These are phyloP conservation scores for Neogobius melanostomus DNA, from an alignment of 2,113 vertebrate genomes.

Conservation along the genomic window DNA sequence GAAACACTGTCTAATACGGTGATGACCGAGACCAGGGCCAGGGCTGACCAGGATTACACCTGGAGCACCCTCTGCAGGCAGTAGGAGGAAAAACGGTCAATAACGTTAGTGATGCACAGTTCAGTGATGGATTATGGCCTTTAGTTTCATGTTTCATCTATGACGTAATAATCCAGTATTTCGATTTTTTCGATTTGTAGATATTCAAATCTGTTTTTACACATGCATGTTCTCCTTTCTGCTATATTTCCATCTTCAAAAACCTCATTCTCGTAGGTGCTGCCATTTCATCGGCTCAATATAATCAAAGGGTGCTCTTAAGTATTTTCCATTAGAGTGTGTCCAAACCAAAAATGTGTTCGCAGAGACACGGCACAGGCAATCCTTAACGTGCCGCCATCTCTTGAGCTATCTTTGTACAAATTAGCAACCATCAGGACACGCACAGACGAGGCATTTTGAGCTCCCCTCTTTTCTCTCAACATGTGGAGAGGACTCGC, in stretches of 20 bases:
- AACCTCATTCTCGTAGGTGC: conserved; percentile 21
- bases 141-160: no score
- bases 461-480: conserved; percentile 42
- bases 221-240: conserved; percentile 18
- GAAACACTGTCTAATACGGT: no score
- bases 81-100: no score
- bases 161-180: no score
- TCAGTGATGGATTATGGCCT: no score
- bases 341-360: conserved; percentile 36
- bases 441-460: conserved; percentile 36
- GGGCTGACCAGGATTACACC: no score
- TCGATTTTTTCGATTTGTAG: not conserved
- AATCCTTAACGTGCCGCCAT: conserved; percentile 37
- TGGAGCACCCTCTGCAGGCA: no score
- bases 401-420: conserved; percentile 44
- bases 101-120: no score
- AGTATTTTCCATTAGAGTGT: conserved; percentile 50
- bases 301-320: conserved; percentile 52
- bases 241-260: conserved; percentile 45
- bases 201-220: not conserved
- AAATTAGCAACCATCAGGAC: conserved; percentile 55
- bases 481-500: conserved; percentile 59
- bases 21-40: no score
- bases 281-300: conserved; percentile 56
- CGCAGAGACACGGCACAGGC: conserved; percentile 29